These are phyloP conservation scores for Ciconia boyciana DNA, from an alignment of 2,113 vertebrate species.

Conservation along the genomic window DNA sequence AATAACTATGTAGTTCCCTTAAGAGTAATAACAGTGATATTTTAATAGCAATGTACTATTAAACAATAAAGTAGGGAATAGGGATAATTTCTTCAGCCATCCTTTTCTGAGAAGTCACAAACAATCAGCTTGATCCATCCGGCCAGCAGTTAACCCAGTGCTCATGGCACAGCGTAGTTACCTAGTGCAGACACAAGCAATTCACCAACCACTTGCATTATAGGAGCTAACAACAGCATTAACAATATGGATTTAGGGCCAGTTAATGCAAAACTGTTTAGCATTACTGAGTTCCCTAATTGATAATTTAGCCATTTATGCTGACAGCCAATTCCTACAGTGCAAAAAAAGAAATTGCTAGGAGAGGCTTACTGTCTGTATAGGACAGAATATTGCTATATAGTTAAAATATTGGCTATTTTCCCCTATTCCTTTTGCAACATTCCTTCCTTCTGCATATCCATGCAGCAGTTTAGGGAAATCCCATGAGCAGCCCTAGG, in stretches of 20 bases:
- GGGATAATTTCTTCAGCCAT: neutral
- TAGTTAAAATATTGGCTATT: neutral
- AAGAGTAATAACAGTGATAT: neutral
- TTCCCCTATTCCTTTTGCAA: neutral
- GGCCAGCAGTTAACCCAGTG: neutral
- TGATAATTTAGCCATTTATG: neutral
- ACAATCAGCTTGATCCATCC: fast-evolving
- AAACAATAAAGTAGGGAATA: neutral
- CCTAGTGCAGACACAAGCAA: fast-evolving
- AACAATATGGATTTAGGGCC: neutral
- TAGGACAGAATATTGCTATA: neutral
- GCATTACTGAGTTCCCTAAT: neutral
- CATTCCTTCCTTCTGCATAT: neutral
- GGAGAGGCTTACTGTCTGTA: neutral
- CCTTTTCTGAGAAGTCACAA: neutral
- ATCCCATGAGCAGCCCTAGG: neutral
- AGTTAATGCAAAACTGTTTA: neutral
- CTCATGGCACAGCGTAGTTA: neutral
- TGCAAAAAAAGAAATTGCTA: neutral
- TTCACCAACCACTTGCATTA: neutral
- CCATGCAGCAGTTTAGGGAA: neutral
- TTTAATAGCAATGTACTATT: neutral
- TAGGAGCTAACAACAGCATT: neutral
- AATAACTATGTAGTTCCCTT: neutral
- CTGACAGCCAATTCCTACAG: neutral